These are phyloP conservation scores for Zhuqinia jingwanae DNA, from an alignment of 2,888 invertebrate genomes.

Conservation along the genomic window DNA sequence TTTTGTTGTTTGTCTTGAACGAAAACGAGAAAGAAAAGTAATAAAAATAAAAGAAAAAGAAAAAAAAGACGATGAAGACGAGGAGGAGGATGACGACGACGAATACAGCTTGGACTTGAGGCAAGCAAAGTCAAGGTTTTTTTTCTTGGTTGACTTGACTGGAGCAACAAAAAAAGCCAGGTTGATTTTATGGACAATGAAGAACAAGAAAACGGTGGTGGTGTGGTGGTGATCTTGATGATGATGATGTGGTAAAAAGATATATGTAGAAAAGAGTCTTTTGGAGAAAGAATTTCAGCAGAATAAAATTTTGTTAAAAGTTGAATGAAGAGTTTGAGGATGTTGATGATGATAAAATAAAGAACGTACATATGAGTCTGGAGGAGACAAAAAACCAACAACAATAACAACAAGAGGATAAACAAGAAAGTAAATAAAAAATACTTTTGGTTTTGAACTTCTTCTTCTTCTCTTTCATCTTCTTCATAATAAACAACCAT, in stretches of 20 bases:
- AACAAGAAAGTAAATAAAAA: background rate
- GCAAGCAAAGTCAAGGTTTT: constrained; percentile 27
- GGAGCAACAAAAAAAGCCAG: background rate
- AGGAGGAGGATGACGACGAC: background rate
- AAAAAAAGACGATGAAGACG: constrained; percentile 2
- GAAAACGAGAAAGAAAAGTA: background rate
- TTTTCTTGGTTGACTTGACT: background rate
- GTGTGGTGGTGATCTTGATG: background rate
- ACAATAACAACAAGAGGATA: background rate
- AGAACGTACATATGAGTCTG: background rate
- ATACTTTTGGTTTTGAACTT: constrained; percentile 20
- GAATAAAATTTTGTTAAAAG: background rate
- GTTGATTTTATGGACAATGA: constrained; percentile 10
- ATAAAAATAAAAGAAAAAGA: constrained; percentile 9
- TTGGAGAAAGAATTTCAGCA: background rate
- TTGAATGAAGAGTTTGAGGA: background rate
- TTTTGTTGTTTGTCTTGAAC: constrained; percentile 19
- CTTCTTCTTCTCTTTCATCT: background rate
- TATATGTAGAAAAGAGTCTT: background rate
- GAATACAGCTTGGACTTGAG: background rate
- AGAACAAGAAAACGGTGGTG: background rate
- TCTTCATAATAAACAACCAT: background rate
- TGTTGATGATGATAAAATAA: background rate
- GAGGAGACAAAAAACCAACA: background rate
- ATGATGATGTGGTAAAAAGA: background rate